Percentiles rank a stretch among this genome's conserved stretches.
Conservation (phyloP, 2,888 invertebrate genomes). For the Drosophila glabriapex region DNA sequence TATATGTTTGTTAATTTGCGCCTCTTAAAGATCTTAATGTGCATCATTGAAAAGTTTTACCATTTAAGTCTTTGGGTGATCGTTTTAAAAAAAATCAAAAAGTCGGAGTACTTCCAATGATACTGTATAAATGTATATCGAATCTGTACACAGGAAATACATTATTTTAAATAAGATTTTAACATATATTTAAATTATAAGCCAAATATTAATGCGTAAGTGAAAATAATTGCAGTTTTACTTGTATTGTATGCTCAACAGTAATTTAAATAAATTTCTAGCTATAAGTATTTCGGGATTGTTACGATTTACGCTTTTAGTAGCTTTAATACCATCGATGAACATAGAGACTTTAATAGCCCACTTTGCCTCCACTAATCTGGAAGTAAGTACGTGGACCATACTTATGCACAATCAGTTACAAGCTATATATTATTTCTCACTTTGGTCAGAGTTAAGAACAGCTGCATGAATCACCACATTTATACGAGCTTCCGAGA, state of each 20-base stretch:
- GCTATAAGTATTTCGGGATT: background rate
- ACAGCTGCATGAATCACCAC: background rate
- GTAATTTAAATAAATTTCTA: background rate
- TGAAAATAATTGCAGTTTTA: conserved; percentile 7
- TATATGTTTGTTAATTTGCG: background rate
- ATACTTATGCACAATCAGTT: background rate
- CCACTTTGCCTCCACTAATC: background rate
- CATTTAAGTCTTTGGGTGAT: background rate
- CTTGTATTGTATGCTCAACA: background rate
- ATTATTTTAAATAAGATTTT: conserved; percentile 8
- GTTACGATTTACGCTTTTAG: background rate
- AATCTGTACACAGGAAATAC: conserved; percentile 24
- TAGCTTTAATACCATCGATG: background rate
- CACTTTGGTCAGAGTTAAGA: background rate
- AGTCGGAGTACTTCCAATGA: conserved; percentile 23
- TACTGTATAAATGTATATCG: conserved; percentile 16
- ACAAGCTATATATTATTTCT: background rate
- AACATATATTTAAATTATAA: conserved; percentile 13
- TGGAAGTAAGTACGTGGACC: background rate
- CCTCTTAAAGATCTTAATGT: background rate
- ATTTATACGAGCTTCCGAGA: background rate
- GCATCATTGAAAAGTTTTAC: background rate
- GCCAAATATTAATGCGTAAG: conserved; percentile 31
- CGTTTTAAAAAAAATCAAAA: conserved; percentile 20
- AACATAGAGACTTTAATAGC: background rate